Percentiles rank a stretch among this genome's conserved stretches.
phyloP scores from a whole-genome alignment of 1,140 invertebrate species.

The Ips nitidus region DNA sequence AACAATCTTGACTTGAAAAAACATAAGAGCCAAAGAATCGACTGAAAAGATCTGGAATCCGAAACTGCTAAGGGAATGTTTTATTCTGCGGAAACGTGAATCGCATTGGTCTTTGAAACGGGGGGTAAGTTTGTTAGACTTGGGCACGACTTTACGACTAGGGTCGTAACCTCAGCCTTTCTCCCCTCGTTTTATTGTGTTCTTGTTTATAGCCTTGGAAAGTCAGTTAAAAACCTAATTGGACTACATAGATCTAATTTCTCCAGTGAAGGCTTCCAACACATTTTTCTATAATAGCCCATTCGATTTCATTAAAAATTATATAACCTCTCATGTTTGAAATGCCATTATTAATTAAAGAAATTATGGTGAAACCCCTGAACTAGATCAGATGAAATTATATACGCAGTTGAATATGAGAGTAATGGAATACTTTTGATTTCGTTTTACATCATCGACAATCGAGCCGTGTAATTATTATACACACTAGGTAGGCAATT shows the following conservation, averaged over 20 bases:
- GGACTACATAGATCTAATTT: neutral
- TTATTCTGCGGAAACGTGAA: conserved; percentile 4
- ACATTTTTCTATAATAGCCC: conserved; percentile 1
- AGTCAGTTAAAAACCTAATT: too few relatives aligned
- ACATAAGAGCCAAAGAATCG: conserved; percentile 2
- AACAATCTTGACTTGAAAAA: too few relatives aligned
- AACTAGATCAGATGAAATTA: conserved; percentile 4
- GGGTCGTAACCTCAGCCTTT: neutral
- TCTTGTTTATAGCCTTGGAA: too few relatives aligned
- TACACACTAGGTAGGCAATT: neutral
- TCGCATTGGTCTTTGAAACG: conserved; percentile 2
- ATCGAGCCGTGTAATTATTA: neutral
- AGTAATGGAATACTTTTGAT: conserved; percentile 1
- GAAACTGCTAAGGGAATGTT: conserved; percentile 3
- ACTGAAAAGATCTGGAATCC: neutral
- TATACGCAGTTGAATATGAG: neutral
- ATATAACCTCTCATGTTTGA: neutral
- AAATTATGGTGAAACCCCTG: conserved; percentile 5
- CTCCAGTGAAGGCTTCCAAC: neutral
- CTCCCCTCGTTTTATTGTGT: neutral
- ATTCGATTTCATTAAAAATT: conserved; percentile 3
- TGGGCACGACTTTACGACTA: conserved; percentile 1
- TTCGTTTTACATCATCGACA: conserved; percentile 2
- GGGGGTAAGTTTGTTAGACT: conserved; percentile 3
- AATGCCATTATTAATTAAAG: conserved; percentile 9